phyloP scores from a whole-genome alignment of 2,113 vertebrate genomes.

The Protobothrops mucrosquamatus region DNA sequence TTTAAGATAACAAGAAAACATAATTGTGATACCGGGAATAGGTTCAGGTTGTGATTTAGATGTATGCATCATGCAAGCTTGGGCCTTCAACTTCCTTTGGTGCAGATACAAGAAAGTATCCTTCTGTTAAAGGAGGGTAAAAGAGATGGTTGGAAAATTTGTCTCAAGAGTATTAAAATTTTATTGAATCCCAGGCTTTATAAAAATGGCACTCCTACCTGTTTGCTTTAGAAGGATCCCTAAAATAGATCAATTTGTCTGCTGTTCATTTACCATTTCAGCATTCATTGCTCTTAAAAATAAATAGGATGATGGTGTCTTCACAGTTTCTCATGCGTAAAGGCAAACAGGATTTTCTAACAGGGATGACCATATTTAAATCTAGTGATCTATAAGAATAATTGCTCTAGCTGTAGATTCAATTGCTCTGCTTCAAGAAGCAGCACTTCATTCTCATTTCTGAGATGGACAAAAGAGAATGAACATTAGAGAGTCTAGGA shows the following conservation, averaged over 20 bases:
- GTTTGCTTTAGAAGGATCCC: not conserved
- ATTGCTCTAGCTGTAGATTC: not conserved
- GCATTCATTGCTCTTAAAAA: slow-evolving; percentile 2
- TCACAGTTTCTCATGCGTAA: not conserved
- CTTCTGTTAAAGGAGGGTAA: not conserved
- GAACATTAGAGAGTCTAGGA: not conserved
- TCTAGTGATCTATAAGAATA: not conserved
- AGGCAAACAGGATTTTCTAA: slow-evolving; percentile 4
- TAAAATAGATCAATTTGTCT: not conserved
- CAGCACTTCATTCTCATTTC: slow-evolving; percentile 2
- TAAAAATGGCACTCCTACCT: not conserved
- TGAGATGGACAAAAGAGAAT: not conserved
- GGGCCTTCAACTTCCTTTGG: not conserved
- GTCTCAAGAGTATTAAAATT: not conserved
- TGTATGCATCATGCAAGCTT: not conserved
- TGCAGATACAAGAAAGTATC: not conserved
- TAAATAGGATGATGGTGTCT: not conserved
- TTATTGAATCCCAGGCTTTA: not conserved
- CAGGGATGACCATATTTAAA: not conserved
- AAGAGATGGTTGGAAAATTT: not conserved
- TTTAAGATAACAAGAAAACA: not conserved
- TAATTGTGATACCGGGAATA: not conserved
- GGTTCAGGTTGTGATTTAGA: not conserved
- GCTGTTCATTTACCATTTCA: not conserved
- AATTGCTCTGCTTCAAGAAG: not conserved